Evolutionary conservation across 2,888 invertebrate genomes (phyloP).

Genomic region (Drosophila macrospina): DNA sequence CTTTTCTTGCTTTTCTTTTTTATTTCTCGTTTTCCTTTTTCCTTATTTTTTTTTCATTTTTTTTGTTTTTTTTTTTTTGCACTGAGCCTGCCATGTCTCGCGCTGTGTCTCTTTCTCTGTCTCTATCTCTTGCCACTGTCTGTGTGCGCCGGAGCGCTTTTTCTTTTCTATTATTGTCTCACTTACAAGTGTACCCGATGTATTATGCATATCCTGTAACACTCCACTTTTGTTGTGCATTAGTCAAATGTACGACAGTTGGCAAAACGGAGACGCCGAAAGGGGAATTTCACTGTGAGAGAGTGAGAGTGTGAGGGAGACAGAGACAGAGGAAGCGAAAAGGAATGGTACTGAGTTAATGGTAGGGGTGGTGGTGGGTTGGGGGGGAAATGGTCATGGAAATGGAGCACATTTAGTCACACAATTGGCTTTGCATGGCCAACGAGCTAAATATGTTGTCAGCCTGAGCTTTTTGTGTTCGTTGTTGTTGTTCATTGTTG

Average conservation of each 20-base stretch:
- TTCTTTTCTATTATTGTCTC: constrained; percentile 81
- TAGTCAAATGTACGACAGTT: constrained; percentile 80
- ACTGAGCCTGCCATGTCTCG: constrained; percentile 11
- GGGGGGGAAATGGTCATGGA: constrained; percentile 49
- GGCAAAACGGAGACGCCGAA: constrained; percentile 51
- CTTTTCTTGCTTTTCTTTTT: constrained; percentile 12
- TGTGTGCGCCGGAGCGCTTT: constrained; percentile 63
- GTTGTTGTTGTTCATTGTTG: too few relatives aligned
- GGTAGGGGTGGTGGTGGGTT: not conserved
- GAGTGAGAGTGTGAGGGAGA: not conserved
- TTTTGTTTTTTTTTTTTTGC: constrained; percentile 20
- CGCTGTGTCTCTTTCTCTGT: not conserved
- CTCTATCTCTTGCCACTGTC: constrained; percentile 18
- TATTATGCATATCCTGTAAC: constrained; percentile 83
- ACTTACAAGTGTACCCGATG: constrained; percentile 81
- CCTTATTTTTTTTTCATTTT: constrained; percentile 38
- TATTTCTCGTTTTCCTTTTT: constrained; percentile 31
- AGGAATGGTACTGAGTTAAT: not conserved
- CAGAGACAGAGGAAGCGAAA: too few relatives aligned
- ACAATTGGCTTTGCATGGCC: constrained; percentile 72
- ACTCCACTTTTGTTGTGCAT: constrained; percentile 82
- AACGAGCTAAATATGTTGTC: constrained; percentile 63
- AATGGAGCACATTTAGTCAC: constrained; percentile 71
- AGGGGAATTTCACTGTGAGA: not conserved
- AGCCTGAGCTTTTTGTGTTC: constrained; percentile 46